Conservation (phyloP, 2,113 vertebrate species). For the Spea bombifrons region DNA sequence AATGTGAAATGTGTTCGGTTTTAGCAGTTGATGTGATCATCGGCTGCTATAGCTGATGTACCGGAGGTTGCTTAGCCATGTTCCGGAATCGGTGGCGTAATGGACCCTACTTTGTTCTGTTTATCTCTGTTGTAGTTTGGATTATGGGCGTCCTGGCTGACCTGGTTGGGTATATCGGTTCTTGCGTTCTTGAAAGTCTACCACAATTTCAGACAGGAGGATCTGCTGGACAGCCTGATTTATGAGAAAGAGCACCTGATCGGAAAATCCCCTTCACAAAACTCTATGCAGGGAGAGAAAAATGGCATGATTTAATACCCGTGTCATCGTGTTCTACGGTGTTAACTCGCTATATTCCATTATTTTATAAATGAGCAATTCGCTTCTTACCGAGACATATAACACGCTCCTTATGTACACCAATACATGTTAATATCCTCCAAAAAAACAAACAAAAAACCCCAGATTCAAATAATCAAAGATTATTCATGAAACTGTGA, state of each 20-base stretch:
- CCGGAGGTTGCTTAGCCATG: too few relatives aligned
- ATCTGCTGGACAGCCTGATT: slow-evolving; percentile 88
- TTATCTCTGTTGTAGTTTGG: slow-evolving; percentile 73
- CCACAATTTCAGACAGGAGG: slow-evolving; percentile 91
- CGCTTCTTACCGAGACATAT: too few relatives aligned
- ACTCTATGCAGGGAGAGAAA: slow-evolving; percentile 73
- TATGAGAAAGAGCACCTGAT: slow-evolving; percentile 95
- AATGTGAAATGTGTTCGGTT: too few relatives aligned
- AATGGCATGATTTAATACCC: slow-evolving; percentile 79
- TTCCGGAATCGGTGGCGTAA: too few relatives aligned
- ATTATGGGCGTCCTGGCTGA: slow-evolving; percentile 93
- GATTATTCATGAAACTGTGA: too few relatives aligned
- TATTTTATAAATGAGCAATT: background rate
- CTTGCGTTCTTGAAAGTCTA: slow-evolving; percentile 95
- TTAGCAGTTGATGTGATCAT: too few relatives aligned
- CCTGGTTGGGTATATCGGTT: slow-evolving; percentile 85
- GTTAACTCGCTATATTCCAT: background rate
- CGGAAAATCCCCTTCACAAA: slow-evolving; percentile 71
- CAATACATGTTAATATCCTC: background rate
- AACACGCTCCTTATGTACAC: too few relatives aligned
- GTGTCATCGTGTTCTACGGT: background rate
- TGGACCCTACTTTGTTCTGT: background rate
- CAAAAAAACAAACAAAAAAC: background rate
- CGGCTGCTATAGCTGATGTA: too few relatives aligned
- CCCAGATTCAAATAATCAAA: too few relatives aligned